Base-by-base conservation (phyloP, 2,888 invertebrate genomes). In the Ptilodon capucinus region DNA sequence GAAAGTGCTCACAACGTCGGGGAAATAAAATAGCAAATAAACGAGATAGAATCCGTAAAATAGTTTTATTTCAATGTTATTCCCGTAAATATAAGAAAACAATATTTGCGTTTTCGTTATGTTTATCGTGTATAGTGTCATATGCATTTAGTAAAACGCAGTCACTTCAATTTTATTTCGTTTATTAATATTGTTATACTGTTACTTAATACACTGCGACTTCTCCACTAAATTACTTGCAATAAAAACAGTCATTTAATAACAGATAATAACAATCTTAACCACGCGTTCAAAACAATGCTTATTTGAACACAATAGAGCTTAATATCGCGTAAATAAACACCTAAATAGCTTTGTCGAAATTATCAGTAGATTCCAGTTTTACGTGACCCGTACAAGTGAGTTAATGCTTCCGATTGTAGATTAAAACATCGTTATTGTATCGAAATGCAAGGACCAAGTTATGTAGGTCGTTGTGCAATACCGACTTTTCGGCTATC, bases 331-430 rank as follows among this genome's bases (percentile, higher is more conserved):
- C 2, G 0, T 39, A 39, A 42, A 6, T 11, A 2, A 32, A 6
- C 19, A 9, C 18, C 21, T 3, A 2, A 8, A 42, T 46, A 46
- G 50, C 5, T 32, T 42, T 42, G 57, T 41, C 39, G 0, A 40
- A 19, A 42, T 54, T 64, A 67, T 64, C 68, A 51, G 11, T n/a
- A 14, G 19, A 38, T 17, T 36, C 68, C 48, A 65, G 61, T 64
- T 47, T 40, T 1, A 36, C 19, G 41, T 51, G 68, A 57, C 40
- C 67, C 40, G 14, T 43, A 21, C 34, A 47, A 53, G 39, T 50
- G 39, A 43, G 25, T 40, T 48, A 59, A 52, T 57, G 51, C 47
- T 46, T 46, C 57, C 54, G 64, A 60, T 52, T 44, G 32, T 4
- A 17, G 55, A 60, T 68, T 56, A 51, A 42, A 36, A 39, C 2